Evolutionary conservation across 2,888 invertebrate genomes (phyloP).

Genomic region (Caenorhabditis imperialis): DNA sequence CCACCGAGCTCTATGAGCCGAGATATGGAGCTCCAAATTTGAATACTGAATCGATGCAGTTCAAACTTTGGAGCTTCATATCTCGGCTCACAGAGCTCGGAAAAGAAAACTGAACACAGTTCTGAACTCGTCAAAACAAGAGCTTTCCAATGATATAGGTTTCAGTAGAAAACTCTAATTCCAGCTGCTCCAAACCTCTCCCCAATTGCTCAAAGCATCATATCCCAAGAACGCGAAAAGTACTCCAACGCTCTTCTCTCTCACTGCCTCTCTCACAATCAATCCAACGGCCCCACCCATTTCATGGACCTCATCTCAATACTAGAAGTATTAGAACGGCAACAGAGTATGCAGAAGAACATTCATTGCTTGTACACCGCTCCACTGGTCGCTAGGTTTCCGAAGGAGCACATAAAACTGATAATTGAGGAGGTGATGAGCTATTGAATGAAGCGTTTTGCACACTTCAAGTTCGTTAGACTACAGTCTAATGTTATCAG

Average conservation of each 20-base stretch:
- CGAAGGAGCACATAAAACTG: conserved; percentile 4
- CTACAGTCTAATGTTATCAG: no score
- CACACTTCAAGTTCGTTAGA: no score
- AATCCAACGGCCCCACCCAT: conserved; percentile 28
- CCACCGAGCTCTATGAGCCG: no score
- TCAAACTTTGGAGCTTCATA: no score
- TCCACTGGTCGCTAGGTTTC: conserved; percentile 30
- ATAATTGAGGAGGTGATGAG: conserved; percentile 36
- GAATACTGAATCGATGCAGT: no score
- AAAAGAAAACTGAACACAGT: no score
- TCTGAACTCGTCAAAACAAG: no score
- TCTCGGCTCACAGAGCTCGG: no score
- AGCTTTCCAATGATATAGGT: no score
- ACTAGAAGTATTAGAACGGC: conserved; percentile 34
- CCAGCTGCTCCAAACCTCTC: conserved; percentile 32
- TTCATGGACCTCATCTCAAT: conserved; percentile 33
- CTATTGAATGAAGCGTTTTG: no score
- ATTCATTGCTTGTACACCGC: conserved; percentile 34
- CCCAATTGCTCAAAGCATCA: conserved; percentile 5
- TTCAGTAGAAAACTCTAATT: no score
- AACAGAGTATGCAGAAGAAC: conserved; percentile 42
- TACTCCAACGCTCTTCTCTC: conserved; percentile 36
- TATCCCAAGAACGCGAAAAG: conserved; percentile 10
- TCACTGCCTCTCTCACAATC: conserved; percentile 30
- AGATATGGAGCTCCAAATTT: no score